Evolutionary conservation across 2,888 invertebrate species (phyloP).

Genomic region (Ennomos fuscantarius): DNA sequence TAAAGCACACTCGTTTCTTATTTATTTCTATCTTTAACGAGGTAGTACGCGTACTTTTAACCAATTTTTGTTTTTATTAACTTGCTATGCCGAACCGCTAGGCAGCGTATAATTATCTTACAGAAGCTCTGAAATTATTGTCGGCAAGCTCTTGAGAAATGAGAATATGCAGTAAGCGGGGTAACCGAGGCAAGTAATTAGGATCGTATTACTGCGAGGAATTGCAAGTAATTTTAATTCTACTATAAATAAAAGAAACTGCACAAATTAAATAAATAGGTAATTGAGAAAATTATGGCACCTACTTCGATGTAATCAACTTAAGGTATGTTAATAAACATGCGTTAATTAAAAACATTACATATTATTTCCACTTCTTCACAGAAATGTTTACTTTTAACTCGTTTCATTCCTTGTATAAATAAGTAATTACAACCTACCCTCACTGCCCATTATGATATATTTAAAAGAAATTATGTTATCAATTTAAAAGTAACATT

Average conservation of each 20-base stretch:
- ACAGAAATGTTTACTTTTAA: too few species aligned
- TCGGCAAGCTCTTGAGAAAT: constrained; percentile 26
- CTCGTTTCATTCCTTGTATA: too few species aligned
- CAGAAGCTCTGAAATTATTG: constrained; percentile 22
- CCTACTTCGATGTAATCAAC: too few species aligned
- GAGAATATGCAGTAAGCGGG: constrained; percentile 21
- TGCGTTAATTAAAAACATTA: too few species aligned
- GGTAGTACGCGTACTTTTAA: not conserved
- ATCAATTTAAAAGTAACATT: too few species aligned
- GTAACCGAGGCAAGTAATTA: constrained; percentile 27
- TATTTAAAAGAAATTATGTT: too few species aligned
- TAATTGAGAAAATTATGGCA: constrained; percentile 9
- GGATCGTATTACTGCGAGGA: constrained; percentile 19
- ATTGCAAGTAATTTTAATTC: constrained; percentile 16
- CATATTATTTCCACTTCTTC: too few species aligned
- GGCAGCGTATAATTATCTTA: constrained; percentile 18
- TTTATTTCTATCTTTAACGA: too few species aligned
- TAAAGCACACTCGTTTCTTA: too few species aligned
- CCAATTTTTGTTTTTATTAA: constrained; percentile 17
- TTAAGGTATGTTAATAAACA: too few species aligned
- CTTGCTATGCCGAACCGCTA: constrained; percentile 15
- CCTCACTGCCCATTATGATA: too few species aligned
- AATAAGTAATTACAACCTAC: too few species aligned
- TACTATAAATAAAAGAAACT: constrained; percentile 12
- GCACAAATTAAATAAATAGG: constrained; percentile 3